Evolutionary conservation across 2,888 invertebrate species (phyloP).

Genomic region (Crepidodera aurea): DNA sequence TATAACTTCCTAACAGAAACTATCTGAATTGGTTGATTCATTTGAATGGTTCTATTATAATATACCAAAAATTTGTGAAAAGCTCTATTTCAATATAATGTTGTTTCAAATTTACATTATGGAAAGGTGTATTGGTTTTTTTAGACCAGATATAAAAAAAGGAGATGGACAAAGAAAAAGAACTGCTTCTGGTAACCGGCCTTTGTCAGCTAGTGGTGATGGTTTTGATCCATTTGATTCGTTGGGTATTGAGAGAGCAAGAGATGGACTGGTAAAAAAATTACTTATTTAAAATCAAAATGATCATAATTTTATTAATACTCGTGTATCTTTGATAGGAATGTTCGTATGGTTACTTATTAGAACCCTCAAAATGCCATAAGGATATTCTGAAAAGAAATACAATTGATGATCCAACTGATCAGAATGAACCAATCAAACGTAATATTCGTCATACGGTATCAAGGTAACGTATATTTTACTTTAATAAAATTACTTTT

Average conservation of each 20-base stretch:
- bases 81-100: too few relatives aligned
- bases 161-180: slow-evolving; percentile 71
- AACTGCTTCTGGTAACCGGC: slow-evolving; percentile 83
- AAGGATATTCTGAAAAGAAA: slow-evolving; percentile 63
- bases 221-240: slow-evolving; percentile 85
- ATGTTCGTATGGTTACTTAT: slow-evolving; percentile 85
- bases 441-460: slow-evolving; percentile 64
- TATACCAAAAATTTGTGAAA: too few relatives aligned
- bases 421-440: slow-evolving; percentile 45
- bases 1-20: too few relatives aligned
- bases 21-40: too few relatives aligned
- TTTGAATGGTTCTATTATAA: too few relatives aligned
- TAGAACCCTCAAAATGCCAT: slow-evolving; percentile 72
- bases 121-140: too few relatives aligned
- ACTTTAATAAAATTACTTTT: too few relatives aligned
- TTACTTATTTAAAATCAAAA: too few relatives aligned
- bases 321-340: slow-evolving; percentile 72
- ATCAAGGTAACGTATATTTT: slow-evolving; percentile 70
- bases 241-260: slow-evolving; percentile 80
- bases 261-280: slow-evolving; percentile 79
- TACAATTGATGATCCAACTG: slow-evolving; percentile 57
- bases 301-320: too few relatives aligned
- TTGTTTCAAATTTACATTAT: too few relatives aligned
- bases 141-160: slow-evolving; percentile 12
- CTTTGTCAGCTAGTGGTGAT: slow-evolving; percentile 85